Conservation (phyloP, 2,113 vertebrate species). For the Trochalopteron elliotii region DNA sequence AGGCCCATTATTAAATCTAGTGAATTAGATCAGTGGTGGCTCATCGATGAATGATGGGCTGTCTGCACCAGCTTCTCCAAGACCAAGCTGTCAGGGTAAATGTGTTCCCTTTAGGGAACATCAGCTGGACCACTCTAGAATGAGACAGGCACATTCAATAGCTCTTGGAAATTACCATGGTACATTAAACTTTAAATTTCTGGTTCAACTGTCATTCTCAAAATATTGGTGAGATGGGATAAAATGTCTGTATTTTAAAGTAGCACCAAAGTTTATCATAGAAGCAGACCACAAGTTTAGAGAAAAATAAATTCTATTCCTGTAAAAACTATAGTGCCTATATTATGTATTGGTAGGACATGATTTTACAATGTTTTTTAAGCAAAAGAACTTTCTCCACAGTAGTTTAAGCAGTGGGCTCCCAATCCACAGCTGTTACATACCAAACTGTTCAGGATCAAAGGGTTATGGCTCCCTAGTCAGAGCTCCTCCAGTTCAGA, state of each 20-base stretch:
- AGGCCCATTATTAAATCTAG: background rate
- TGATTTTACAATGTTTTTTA: background rate
- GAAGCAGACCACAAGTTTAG: background rate
- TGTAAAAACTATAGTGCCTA: background rate
- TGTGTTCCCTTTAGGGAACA: background rate
- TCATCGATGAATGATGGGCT: background rate
- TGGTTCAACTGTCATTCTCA: background rate
- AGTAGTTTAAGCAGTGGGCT: background rate
- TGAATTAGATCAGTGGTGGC: background rate
- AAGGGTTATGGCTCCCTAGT: background rate
- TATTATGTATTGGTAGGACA: background rate
- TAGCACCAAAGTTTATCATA: background rate
- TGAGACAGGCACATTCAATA: background rate
- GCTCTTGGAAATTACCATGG: background rate
- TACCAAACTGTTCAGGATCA: background rate
- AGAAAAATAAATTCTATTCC: background rate
- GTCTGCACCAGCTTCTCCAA: background rate
- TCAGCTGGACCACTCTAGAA: background rate
- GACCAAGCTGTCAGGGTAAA: background rate
- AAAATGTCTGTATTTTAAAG: background rate
- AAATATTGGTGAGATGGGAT: accelerated
- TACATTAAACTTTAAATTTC: background rate
- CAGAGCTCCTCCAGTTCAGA: background rate
- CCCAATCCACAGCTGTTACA: accelerated
- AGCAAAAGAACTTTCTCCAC: background rate